Base-by-base conservation (phyloP, 2,797 vertebrate species). In the Acrocephalus scirpaceus region DNA sequence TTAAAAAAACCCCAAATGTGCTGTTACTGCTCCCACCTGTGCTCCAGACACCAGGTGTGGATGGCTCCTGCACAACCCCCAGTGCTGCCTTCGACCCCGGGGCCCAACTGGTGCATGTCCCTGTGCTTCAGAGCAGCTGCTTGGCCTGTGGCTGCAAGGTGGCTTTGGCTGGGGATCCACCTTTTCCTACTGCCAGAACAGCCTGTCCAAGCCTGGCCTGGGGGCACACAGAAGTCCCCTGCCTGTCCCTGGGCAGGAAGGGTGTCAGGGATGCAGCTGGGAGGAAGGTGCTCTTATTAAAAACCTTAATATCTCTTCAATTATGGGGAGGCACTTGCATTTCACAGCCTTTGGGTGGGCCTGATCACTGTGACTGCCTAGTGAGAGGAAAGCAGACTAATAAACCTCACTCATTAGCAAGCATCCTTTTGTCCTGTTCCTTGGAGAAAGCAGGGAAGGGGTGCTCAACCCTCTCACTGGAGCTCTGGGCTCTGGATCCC, bases 321-420 rank as follows among this genome's bases (percentile, higher is more conserved):
- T 30, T 19, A 5, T 1, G 16, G 36, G 40, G 27, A 71, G 20
- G 6, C 25, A 27, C 5, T 50, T 56, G 62, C 12, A 65, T 16
- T 73, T 85, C 11, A 2, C 44, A 83, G 73, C 58, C 42, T 64
- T 56, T 32, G 66, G 14, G 58, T 62, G 50, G n/a, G 42, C 25
- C 32, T 58, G 50, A 23, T n/a, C 20, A 13, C 23, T 26, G 10
- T 13, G 9, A 5, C 9, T 17, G 26, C 42, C 3, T 1, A 16
- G 15, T 1, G 4, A 51, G 62, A 47, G 38, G 27, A 62, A 66
- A 70, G 56, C 71, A 82, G 60, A 5, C 3, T 54, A 45, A 85
- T 0, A 4, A 84, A 14, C 27, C 22, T n/a, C 1, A 0, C 54
- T 70, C 20, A 0, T 36, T 60, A 85, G 16, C 0, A 0, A 90